These are phyloP conservation scores for Drosophila cognata DNA, from an alignment of 2,888 invertebrate genomes.

Conservation along the genomic window DNA sequence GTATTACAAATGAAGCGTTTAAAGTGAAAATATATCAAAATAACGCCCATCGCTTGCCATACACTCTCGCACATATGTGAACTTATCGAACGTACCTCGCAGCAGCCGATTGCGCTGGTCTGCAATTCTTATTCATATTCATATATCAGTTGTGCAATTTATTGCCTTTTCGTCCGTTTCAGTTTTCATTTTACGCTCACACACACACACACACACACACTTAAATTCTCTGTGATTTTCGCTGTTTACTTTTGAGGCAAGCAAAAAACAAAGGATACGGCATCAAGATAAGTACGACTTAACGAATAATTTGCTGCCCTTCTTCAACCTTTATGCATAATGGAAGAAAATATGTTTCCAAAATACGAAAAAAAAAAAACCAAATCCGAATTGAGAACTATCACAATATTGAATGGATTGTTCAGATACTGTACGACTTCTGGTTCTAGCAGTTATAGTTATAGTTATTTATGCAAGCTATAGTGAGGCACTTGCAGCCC, in stretches of 20 bases:
- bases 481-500: background rate
- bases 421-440: background rate
- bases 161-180: constrained; percentile 49
- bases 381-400: background rate
- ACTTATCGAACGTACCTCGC: constrained; percentile 50
- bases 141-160: constrained; percentile 65
- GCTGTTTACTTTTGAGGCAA: constrained; percentile 23
- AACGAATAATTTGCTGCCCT: constrained; percentile 14
- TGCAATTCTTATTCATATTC: constrained; percentile 60
- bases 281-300: constrained; percentile 4
- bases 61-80: background rate
- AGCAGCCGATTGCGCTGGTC: constrained; percentile 25
- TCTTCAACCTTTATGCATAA: background rate
- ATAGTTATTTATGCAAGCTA: background rate
- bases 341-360: background rate
- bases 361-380: background rate
- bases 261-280: constrained; percentile 30
- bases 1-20: constrained; percentile 52
- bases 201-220: constrained; percentile 1
- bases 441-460: background rate
- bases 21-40: constrained; percentile 54
- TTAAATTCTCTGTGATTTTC: constrained; percentile 38
- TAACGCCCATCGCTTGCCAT: background rate
- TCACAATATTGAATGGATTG: background rate
- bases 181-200: constrained; percentile 27